Conservation (phyloP, 2,113 vertebrate species). For the Podocnemis expansa region DNA sequence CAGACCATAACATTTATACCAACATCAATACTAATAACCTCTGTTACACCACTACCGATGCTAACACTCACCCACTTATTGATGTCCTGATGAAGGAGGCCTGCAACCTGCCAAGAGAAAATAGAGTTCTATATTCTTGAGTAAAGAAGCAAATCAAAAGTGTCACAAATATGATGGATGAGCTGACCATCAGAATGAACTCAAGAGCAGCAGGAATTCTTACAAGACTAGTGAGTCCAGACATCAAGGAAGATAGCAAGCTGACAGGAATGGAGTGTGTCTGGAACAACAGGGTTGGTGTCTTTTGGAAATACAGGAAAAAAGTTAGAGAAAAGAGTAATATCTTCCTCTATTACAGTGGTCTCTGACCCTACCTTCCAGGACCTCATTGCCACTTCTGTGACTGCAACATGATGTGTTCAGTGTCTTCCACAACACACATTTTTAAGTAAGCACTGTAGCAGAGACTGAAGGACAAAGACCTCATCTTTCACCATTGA, state of each 20-base stretch:
- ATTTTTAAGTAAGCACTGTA: too few species aligned
- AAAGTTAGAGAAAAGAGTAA: rapidly evolving
- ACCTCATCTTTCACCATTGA: background rate
- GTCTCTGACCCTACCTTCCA: rapidly evolving
- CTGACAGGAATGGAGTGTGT: rapidly evolving
- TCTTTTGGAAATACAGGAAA: background rate
- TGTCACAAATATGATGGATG: background rate
- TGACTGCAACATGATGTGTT: background rate
- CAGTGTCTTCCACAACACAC: background rate
- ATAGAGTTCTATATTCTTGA: background rate
- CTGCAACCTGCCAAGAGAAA: background rate
- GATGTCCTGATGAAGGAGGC: rapidly evolving
- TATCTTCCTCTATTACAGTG: rapidly evolving
- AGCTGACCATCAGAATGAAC: background rate
- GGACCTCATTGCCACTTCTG: rapidly evolving
- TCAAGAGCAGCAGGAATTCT: rapidly evolving
- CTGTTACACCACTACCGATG: background rate
- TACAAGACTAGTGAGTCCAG: rapidly evolving
- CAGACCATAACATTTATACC: rapidly evolving
- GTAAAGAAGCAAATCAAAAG: rapidly evolving
- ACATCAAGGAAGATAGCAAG: background rate
- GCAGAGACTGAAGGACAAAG: too few species aligned
- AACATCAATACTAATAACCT: rapidly evolving
- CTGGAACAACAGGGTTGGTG: rapidly evolving
- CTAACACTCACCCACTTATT: rapidly evolving